A percentile compares a stretch with the other conserved stretches of the same genome.
Conservation (phyloP, 2,797 vertebrate genomes). For the Lepus townsendii region DNA sequence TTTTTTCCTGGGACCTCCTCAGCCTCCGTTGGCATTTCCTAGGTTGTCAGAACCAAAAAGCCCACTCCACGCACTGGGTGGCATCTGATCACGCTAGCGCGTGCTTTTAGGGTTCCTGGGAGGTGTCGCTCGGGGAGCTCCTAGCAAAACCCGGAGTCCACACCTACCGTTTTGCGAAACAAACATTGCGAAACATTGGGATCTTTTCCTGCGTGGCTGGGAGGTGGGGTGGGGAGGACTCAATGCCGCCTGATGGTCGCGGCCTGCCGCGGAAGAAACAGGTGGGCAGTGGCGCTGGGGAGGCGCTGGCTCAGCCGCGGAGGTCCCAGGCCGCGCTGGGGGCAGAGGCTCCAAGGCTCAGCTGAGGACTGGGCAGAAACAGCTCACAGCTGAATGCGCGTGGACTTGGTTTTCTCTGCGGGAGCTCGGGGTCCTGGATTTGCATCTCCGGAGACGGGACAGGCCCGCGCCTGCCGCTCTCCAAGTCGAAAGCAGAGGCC, state of each 20-base stretch:
- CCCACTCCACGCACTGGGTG: neutral
- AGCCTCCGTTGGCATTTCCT: neutral
- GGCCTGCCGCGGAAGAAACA: neutral
- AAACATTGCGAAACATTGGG: neutral
- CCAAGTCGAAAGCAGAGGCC: neutral
- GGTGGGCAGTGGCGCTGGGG: neutral
- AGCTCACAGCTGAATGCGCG: rapidly evolving
- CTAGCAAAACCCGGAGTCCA: rapidly evolving
- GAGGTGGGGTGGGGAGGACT: neutral
- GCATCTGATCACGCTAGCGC: rapidly evolving
- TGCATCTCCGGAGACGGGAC: neutral
- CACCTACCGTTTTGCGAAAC: neutral
- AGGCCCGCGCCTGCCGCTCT: neutral
- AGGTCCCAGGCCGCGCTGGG: neutral
- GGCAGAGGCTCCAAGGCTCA: neutral
- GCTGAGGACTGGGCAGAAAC: neutral
- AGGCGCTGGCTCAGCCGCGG: neutral
- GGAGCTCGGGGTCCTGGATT: neutral
- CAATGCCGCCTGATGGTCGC: neutral
- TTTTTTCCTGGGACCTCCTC: neutral
- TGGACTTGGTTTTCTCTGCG: neutral
- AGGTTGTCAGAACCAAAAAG: rapidly evolving
- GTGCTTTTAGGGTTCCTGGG: neutral
- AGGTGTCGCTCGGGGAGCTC: neutral
- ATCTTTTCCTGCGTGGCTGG: neutral